Percentiles rank a stretch among this genome's conserved stretches.
Conservation (phyloP, 2,113 vertebrate species). For the Scalopus aquaticus region DNA sequence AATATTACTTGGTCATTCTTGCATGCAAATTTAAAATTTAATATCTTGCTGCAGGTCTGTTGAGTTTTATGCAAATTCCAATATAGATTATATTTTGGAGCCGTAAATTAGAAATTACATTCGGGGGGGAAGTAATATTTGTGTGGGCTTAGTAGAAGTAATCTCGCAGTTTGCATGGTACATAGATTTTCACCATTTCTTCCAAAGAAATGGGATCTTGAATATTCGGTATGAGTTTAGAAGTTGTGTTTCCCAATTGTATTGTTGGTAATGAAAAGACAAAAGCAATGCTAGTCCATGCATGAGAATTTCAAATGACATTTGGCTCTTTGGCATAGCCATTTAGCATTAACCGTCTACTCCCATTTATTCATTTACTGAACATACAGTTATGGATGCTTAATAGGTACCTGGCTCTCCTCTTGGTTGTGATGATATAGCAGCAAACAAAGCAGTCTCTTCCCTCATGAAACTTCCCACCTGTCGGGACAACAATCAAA, state of each 20-base stretch:
- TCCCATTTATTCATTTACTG: background rate
- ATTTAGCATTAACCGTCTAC: background rate
- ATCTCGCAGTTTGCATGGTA: constrained; percentile 51
- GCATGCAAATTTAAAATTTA: constrained; percentile 84
- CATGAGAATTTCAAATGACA: background rate
- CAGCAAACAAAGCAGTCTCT: background rate
- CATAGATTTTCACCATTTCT: background rate
- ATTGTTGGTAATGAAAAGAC: constrained; percentile 2
- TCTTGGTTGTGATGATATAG: background rate
- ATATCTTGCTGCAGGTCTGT: constrained; percentile 83
- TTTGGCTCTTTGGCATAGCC: background rate
- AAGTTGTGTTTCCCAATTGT: background rate
- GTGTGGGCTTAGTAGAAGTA: constrained; percentile 55
- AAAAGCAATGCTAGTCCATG: background rate
- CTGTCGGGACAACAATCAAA: background rate
- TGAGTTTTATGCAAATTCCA: constrained; percentile 85
- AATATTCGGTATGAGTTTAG: constrained; percentile 31
- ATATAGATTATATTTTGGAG: constrained; percentile 80
- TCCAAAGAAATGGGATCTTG: constrained; percentile 48
- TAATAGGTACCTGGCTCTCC: background rate
- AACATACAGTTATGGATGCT: background rate
- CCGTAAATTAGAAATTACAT: constrained; percentile 84
- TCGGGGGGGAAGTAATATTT: constrained; percentile 57
- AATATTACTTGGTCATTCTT: constrained; percentile 83
- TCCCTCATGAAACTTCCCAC: background rate